A percentile compares a stretch with the other conserved stretches of the same genome.
Evolutionary conservation across 2,888 invertebrate genomes (phyloP).

Genomic region (Agrilus cyanescens): DNA sequence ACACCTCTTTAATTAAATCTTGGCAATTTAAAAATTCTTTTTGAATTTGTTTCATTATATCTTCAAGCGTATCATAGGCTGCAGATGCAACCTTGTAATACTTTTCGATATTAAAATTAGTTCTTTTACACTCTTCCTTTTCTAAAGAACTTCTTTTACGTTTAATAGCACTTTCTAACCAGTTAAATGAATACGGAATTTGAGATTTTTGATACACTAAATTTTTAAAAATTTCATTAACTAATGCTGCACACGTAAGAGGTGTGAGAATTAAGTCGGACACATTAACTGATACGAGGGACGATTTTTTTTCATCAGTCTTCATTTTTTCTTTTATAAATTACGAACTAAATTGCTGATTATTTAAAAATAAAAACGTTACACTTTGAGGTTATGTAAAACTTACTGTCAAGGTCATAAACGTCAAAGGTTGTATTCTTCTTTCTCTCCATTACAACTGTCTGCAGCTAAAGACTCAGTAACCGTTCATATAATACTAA

Average conservation of each 20-base stretch:
- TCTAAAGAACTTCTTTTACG: constrained; percentile 19
- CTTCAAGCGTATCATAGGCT: constrained; percentile 25
- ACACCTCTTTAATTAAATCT: constrained; percentile 22
- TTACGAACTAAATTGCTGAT: too few species aligned
- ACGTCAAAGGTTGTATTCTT: too few species aligned
- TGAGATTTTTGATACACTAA: constrained; percentile 44
- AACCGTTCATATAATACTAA: too few species aligned
- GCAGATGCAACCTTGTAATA: constrained; percentile 24
- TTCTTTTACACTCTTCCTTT: constrained; percentile 1
- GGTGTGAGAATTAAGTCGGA: constrained; percentile 42
- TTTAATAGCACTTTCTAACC: constrained; percentile 24
- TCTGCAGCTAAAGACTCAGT: too few species aligned
- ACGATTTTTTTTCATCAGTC: too few species aligned
- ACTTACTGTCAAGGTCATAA: too few species aligned
- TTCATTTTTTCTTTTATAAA: too few species aligned
- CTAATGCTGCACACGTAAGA: constrained; percentile 43
- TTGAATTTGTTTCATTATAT: constrained; percentile 22
- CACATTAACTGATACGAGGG: constrained; percentile 28
- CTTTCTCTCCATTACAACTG: too few species aligned
- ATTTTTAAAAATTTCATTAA: constrained; percentile 46
- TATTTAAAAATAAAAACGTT: too few species aligned
- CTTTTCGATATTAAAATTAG: constrained; percentile 21
- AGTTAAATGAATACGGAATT: constrained; percentile 29
- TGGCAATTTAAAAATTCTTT: constrained; percentile 20
- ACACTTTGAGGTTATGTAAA: too few species aligned